Evolutionary conservation across 1,140 invertebrate genomes (phyloP).

Genomic region (Thalassaphorura encarpata): DNA sequence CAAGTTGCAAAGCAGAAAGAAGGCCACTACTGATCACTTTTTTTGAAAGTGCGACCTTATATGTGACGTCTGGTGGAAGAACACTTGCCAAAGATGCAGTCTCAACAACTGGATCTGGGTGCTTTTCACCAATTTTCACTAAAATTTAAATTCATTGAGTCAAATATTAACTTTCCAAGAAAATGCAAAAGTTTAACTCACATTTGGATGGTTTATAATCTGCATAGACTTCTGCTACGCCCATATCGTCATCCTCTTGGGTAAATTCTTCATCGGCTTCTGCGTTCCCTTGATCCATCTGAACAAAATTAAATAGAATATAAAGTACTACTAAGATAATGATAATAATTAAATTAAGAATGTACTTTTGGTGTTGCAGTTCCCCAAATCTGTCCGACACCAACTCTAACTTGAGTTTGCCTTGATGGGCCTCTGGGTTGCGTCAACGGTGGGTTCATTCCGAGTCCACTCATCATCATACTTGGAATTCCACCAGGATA

Average conservation of each 20-base stretch:
- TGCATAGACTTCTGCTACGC: conserved; percentile 93
- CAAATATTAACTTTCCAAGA: neutral
- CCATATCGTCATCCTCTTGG: conserved; percentile 89
- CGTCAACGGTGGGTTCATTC: too few species aligned
- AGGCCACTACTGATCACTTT: conserved; percentile 71
- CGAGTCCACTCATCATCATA: too few species aligned
- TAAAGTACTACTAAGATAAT: neutral
- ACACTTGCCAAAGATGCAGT: conserved; percentile 95
- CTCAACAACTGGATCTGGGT: conserved; percentile 99
- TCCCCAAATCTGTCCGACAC: too few species aligned
- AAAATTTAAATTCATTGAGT: conserved; percentile 24
- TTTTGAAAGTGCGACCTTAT: conserved; percentile 74
- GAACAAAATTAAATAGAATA: neutral
- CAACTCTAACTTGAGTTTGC: too few species aligned
- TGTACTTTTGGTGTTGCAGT: too few species aligned
- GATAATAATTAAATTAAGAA: too few species aligned
- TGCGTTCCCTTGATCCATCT: conserved; percentile 4
- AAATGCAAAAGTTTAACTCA: conserved; percentile 39
- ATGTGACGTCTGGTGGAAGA: conserved; percentile 87
- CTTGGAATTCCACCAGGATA: too few species aligned
- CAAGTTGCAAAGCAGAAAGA: conserved; percentile 90
- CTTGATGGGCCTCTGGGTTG: too few species aligned
- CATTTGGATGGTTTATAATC: conserved; percentile 96
- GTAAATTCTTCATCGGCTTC: conserved; percentile 60
- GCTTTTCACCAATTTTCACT: conserved; percentile 89